Evolutionary conservation across 1,140 invertebrate species (phyloP).

Genomic region (Cydia strobilella): DNA sequence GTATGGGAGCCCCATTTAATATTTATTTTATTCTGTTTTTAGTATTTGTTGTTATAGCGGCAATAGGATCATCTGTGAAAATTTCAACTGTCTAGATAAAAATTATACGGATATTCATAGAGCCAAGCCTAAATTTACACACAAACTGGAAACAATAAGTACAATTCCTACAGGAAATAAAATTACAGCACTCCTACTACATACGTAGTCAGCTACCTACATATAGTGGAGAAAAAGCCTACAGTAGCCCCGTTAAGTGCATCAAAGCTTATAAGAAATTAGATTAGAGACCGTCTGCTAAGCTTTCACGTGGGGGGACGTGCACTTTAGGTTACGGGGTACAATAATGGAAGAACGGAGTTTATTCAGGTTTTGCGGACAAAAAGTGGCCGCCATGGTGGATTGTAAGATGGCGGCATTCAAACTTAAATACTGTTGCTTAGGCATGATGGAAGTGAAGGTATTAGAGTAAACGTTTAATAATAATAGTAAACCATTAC

Average conservation of each 20-base stretch:
- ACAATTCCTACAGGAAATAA: background rate
- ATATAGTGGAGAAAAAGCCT: constrained; percentile 30
- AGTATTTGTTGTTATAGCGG: no score
- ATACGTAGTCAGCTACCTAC: background rate
- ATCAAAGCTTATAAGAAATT: constrained; percentile 45
- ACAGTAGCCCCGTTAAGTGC: constrained; percentile 26
- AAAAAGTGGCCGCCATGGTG: no score
- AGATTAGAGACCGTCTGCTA: constrained; percentile 48
- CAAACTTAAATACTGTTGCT: no score
- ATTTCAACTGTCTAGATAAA: no score
- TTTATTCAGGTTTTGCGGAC: background rate
- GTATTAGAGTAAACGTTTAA: no score
- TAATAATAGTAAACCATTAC: no score
- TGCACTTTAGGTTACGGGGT: background rate
- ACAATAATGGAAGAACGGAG: background rate
- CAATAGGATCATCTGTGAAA: no score
- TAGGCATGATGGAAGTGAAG: no score
- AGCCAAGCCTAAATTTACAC: background rate
- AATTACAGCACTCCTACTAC: constrained; percentile 8
- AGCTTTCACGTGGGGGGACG: constrained; percentile 38
- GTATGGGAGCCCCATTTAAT: no score
- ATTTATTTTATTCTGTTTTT: no score
- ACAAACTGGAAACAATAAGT: background rate
- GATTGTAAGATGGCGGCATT: no score
- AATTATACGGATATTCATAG: background rate